Evolutionary conservation across 2,888 invertebrate species (phyloP).

Genomic region (Conops quadrifasciatus): DNA sequence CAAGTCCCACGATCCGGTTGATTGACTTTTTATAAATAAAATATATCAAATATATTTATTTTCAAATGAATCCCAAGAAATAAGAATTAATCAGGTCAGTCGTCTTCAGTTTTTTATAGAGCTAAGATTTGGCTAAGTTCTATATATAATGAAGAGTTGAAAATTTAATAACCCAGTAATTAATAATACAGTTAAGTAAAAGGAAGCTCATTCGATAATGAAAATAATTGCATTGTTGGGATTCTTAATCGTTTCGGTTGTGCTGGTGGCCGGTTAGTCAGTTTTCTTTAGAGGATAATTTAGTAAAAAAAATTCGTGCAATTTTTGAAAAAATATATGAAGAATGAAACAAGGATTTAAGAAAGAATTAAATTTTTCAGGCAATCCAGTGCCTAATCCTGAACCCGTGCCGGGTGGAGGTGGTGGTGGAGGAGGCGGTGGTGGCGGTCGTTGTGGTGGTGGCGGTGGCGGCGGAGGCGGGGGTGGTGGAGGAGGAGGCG

Average conservation of each 20-base stretch:
- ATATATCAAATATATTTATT: too few species aligned
- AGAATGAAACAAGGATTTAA: neutral
- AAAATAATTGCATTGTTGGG: constrained; percentile 36
- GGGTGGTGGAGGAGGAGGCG: constrained; percentile 6
- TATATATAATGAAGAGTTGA: too few species aligned
- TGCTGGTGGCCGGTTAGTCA: constrained; percentile 34
- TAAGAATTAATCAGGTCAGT: neutral
- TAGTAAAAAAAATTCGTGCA: too few species aligned
- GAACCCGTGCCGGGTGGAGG: constrained; percentile 38
- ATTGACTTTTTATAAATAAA: too few species aligned
- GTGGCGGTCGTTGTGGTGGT: constrained; percentile 31
- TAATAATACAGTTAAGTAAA: neutral
- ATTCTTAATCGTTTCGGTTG: constrained; percentile 35
- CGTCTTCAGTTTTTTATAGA: too few species aligned
- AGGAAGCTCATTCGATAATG: constrained; percentile 28
- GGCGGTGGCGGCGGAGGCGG: constrained; percentile 34
- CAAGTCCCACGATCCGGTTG: too few species aligned
- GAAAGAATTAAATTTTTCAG: neutral
- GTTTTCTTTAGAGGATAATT: too few species aligned
- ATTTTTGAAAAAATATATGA: too few species aligned
- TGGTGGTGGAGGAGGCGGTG: constrained; percentile 40
- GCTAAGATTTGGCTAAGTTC: too few species aligned
- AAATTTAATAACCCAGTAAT: too few species aligned
- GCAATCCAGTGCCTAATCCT: constrained; percentile 37
- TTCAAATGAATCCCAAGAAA: neutral